Conservation (phyloP, 2,113 vertebrate species). For the Aphyosemion australe region DNA sequence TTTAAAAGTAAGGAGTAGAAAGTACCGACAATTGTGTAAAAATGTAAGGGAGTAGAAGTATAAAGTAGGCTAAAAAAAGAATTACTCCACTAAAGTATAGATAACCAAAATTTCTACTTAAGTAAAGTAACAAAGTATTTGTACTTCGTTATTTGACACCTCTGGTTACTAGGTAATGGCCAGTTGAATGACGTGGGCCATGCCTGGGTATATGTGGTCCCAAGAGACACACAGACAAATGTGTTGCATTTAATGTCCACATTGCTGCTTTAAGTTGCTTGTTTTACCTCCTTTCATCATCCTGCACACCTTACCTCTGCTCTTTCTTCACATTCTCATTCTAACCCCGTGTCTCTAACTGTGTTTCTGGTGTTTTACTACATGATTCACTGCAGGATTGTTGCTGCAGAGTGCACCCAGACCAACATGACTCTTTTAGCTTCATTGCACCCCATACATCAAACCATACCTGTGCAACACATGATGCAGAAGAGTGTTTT, state of each 20-base stretch:
- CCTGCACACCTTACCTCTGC: not conserved
- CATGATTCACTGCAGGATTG: not conserved
- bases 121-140: too few species aligned
- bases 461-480: not conserved
- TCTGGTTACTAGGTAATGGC: slow-evolving; percentile 77
- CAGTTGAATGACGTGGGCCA: slow-evolving; percentile 67
- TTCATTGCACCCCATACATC: slow-evolving; percentile 15
- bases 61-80: too few species aligned
- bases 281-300: slow-evolving; percentile 10
- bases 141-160: too few species aligned
- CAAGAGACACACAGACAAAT: slow-evolving; percentile 15
- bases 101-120: too few species aligned
- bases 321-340: not conserved
- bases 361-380: slow-evolving; percentile 9
- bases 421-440: slow-evolving; percentile 1
- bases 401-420: slow-evolving; percentile 43
- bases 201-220: slow-evolving; percentile 45
- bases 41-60: too few species aligned
- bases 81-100: too few species aligned
- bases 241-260: slow-evolving; percentile 15
- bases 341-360: not conserved
- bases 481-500: slow-evolving; percentile 20
- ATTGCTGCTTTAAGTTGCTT: slow-evolving; percentile 17
- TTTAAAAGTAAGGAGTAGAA: too few species aligned
- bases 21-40: too few species aligned